Conservation (phyloP, 2,888 invertebrate genomes). For the Torymus aiolomorphi region DNA sequence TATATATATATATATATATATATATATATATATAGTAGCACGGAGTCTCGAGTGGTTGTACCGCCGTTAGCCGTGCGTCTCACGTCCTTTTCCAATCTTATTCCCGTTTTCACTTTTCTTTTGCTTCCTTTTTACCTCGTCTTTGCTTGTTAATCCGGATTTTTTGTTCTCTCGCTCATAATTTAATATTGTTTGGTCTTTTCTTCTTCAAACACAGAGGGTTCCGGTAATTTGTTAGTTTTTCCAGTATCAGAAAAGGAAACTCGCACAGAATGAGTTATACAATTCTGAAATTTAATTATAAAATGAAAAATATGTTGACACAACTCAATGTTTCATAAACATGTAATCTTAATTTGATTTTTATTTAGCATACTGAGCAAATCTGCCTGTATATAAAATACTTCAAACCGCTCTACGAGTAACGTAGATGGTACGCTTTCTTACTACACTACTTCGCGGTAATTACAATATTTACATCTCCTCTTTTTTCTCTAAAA, state of each 20-base stretch:
- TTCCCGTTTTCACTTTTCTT: slow-evolving; percentile 4
- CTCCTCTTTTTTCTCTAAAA: background rate
- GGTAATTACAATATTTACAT: slow-evolving; percentile 30
- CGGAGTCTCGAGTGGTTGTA: slow-evolving; percentile 1
- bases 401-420: too few relatives aligned
- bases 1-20: too few relatives aligned
- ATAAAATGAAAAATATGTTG: too few relatives aligned
- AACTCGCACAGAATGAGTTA: too few relatives aligned
- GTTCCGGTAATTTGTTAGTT: background rate
- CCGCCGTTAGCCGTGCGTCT: slow-evolving; percentile 16
- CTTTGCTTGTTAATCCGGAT: slow-evolving; percentile 3
- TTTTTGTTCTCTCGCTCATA: background rate
- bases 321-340: too few relatives aligned
- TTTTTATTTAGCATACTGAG: too few relatives aligned
- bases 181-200: background rate
- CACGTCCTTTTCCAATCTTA: slow-evolving; percentile 41
- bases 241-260: too few relatives aligned
- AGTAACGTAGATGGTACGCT: too few relatives aligned
- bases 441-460: background rate
- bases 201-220: background rate
- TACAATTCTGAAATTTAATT: too few relatives aligned
- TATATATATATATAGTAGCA: background rate
- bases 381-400: too few relatives aligned
- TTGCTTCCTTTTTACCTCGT: background rate
- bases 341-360: too few relatives aligned